phyloP scores from a whole-genome alignment of 1,140 invertebrate species.

The Pogonognathellus flavescens region DNA sequence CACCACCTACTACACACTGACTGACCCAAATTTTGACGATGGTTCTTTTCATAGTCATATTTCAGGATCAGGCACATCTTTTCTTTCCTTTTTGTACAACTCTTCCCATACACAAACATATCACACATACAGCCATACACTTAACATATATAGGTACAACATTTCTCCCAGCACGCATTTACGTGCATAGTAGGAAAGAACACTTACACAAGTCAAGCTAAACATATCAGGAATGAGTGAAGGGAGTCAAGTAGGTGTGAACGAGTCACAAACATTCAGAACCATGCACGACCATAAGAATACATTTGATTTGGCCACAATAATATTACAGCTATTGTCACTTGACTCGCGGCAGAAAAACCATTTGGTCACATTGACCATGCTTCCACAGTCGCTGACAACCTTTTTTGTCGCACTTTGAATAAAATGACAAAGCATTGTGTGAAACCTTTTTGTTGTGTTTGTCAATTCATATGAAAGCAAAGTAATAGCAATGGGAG shows the following conservation, averaged over 20 bases:
- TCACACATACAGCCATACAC: background rate
- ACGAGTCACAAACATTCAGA: background rate
- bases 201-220: slow-evolving; percentile 23
- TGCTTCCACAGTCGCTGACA: background rate
- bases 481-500: too few relatives aligned
- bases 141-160: background rate
- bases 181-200: too few relatives aligned
- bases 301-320: slow-evolving; percentile 5
- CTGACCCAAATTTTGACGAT: slow-evolving; percentile 41
- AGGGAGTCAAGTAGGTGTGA: slow-evolving; percentile 45
- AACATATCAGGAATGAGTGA: slow-evolving; percentile 19
- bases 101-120: background rate
- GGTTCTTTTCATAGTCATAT: slow-evolving; percentile 46
- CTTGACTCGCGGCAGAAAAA: background rate
- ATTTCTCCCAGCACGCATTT: too few relatives aligned
- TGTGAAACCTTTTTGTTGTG: too few relatives aligned
- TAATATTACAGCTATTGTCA: slow-evolving; percentile 16
- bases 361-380: slow-evolving; percentile 16
- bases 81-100: background rate
- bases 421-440: too few relatives aligned
- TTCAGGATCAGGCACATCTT: slow-evolving; percentile 45
- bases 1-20: background rate
- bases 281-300: slow-evolving; percentile 6
- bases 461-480: too few relatives aligned
- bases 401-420: background rate